Evolutionary conservation across 2,113 vertebrate genomes (phyloP), one percentile per base, ranked within the genome.

Genomic region (Vicugna pacos): DNA sequence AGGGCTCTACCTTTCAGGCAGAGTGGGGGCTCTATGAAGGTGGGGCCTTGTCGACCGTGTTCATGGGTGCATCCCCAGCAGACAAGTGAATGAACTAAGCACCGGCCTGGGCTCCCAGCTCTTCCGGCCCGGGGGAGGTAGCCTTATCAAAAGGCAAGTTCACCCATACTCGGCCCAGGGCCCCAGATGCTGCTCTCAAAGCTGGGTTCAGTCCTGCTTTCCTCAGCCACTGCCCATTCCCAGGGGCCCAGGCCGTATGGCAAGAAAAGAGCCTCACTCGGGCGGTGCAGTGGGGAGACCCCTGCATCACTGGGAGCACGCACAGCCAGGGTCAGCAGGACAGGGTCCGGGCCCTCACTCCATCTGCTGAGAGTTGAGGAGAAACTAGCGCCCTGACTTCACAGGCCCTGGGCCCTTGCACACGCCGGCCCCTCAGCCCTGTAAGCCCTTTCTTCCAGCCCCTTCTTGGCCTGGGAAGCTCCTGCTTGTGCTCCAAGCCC

Each of bases 181-280:
- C 15, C 42, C 32, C 35, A 19, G 14, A 10, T 1, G 20, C 9
- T 2, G 3, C 35, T 94, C 95, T 84, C 46, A 48, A 89, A 76
- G 48, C 73, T 8, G 48, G 73, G 42, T 72, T 89, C 48, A 46
- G 58, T 50, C 64, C 50, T 82, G 20, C 64, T 96, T 87, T 80
- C 82, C 95, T 22, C 60, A 89, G 88, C 75, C n/a, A 80, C 20
- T 54, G 82, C 93, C 83, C 20, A 7, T 12, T 91, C 91, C 89
- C 42, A 0, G 20, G 30, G 52, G 54, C 96, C 89, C 67, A 58
- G 0, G 58, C 28, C 93, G 56, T 65, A 38, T 26, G 77, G 89
- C 17, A 92, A 92, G 87, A 93, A 93, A 89, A 48, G 3, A 3
- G 35, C 58, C 72, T 76, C 16, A 83, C 22, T 50, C 48, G 65